Evolutionary conservation across 2,797 vertebrate species (phyloP).

Genomic region (Scyliorhinus canicula): DNA sequence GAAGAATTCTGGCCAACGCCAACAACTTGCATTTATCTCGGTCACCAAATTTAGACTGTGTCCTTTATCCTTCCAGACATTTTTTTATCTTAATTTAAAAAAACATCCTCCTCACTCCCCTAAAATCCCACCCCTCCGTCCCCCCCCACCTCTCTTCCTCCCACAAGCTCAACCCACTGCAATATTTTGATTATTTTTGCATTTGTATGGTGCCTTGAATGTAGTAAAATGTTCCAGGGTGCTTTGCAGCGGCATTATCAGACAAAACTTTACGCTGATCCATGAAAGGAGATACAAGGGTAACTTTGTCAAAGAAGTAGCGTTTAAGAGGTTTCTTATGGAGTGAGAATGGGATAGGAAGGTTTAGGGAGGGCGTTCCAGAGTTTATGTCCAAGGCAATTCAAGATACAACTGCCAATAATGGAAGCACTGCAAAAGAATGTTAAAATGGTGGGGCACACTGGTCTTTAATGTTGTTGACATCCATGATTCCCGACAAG

Average conservation of each 20-base stretch:
- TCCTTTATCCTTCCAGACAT: too few species aligned
- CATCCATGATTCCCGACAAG: not conserved
- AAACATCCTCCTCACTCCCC: too few species aligned
- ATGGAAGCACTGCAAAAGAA: not conserved
- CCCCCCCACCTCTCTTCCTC: too few species aligned
- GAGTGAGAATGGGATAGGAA: not conserved
- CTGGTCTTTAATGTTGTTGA: not conserved
- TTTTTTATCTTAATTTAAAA: too few species aligned
- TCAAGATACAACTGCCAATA: not conserved
- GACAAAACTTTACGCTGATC: not conserved
- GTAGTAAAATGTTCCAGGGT: too few species aligned
- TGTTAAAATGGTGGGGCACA: not conserved
- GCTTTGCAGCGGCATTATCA: not conserved
- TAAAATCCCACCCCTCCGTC: too few species aligned
- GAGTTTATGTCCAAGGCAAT: not conserved
- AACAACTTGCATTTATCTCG: not conserved
- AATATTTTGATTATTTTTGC: too few species aligned
- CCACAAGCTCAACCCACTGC: too few species aligned
- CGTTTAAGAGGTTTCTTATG: not conserved
- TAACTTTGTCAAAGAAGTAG: not conserved
- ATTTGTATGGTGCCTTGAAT: too few species aligned
- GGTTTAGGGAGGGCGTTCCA: not conserved
- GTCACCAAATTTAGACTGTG: too few species aligned
- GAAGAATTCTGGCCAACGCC: too few species aligned
- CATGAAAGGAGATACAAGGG: too few species aligned